Evolutionary conservation across 2,797 vertebrate species (phyloP).

Genomic region (Darevskia nairensis): DNA sequence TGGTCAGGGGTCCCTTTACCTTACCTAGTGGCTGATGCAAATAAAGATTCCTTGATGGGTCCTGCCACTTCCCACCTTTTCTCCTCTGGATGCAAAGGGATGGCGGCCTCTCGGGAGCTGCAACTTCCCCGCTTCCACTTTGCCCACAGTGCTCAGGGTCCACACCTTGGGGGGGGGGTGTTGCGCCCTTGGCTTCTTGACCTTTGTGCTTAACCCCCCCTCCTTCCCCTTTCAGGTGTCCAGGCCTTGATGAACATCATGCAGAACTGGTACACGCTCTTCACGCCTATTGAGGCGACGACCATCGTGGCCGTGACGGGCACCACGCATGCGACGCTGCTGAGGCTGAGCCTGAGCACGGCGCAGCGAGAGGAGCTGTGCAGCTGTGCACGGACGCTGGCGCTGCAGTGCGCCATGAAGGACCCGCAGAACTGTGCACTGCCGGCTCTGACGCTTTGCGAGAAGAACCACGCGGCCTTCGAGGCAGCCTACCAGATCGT

Average conservation of each 20-base stretch:
- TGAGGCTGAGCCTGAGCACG: conserved; percentile 69
- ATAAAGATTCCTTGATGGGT: too few relatives aligned
- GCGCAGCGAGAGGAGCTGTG: conserved; percentile 73
- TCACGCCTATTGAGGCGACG: conserved; percentile 75
- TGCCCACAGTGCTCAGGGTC: too few relatives aligned
- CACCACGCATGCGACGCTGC: conserved; percentile 70
- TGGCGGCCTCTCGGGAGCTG: accelerated
- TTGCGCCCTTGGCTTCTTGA: neutral
- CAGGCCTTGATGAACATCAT: conserved; percentile 75
- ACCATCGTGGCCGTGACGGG: conserved; percentile 74
- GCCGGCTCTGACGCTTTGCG: conserved; percentile 76
- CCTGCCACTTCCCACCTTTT: too few relatives aligned
- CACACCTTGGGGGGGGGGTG: too few relatives aligned
- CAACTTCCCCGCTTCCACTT: neutral
- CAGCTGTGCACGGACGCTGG: conserved; percentile 73
- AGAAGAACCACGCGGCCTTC: conserved; percentile 75
- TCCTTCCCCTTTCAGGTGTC: conserved; percentile 48
- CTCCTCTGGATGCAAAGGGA: neutral
- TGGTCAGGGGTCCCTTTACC: too few relatives aligned
- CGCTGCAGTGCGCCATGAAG: conserved; percentile 76
- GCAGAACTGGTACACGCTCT: conserved; percentile 77
- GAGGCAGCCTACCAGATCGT: conserved; percentile 78
- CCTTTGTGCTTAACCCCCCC: neutral
- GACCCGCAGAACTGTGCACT: conserved; percentile 77
- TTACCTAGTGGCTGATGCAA: too few relatives aligned